phyloP scores from a whole-genome alignment of 2,888 invertebrate genomes.

The Philaethria dido region DNA sequence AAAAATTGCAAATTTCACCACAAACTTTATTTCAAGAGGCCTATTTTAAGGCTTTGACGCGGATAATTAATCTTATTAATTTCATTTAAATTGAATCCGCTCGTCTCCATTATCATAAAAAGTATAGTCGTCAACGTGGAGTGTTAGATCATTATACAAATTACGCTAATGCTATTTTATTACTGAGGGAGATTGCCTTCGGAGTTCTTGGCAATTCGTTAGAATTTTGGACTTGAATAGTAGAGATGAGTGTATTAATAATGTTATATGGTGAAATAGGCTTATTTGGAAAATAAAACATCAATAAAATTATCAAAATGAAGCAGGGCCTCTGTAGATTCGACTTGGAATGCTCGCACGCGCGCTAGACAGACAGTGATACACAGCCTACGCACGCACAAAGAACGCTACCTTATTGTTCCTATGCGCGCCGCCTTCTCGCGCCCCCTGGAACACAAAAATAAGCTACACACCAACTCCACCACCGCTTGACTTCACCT shows the following conservation, averaged over 20 bases:
- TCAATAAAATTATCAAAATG: slow-evolving; percentile 39
- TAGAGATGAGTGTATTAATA: background rate
- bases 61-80: slow-evolving; percentile 52
- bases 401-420: slow-evolving; percentile 81
- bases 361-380: slow-evolving; percentile 82
- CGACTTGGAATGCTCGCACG: slow-evolving; percentile 75
- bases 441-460: slow-evolving; percentile 83
- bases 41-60: slow-evolving; percentile 46
- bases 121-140: slow-evolving; percentile 46
- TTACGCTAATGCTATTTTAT: slow-evolving; percentile 42
- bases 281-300: slow-evolving; percentile 36
- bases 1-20: slow-evolving; percentile 46
- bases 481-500: slow-evolving; percentile 58
- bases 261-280: slow-evolving; percentile 37
- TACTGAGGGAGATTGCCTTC: slow-evolving; percentile 21
- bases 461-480: slow-evolving; percentile 77
- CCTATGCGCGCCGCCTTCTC: slow-evolving; percentile 77
- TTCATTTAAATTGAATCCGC: slow-evolving; percentile 50
- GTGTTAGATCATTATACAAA: slow-evolving; percentile 46
- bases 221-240: background rate
- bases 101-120: slow-evolving; percentile 49
- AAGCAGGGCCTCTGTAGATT: slow-evolving; percentile 56
- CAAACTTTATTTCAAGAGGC: slow-evolving; percentile 46
- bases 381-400: slow-evolving; percentile 85
- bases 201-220: background rate